Percentiles rank a stretch among this genome's conserved stretches.
These are phyloP conservation scores for Muntiacus reevesi DNA, from an alignment of 2,113 vertebrate species.

Conservation along the genomic window DNA sequence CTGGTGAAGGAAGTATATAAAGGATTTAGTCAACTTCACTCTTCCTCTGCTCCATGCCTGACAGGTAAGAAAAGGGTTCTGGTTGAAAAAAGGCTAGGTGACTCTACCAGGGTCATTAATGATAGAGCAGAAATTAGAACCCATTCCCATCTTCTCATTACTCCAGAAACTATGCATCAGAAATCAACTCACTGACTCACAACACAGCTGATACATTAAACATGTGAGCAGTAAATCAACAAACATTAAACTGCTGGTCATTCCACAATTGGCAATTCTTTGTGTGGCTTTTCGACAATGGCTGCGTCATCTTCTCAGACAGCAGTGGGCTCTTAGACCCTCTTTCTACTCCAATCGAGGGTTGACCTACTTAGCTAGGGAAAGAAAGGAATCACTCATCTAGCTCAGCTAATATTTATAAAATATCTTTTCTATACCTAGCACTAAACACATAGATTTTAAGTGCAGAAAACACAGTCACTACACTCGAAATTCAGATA, in stretches of 20 bases:
- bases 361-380: not conserved
- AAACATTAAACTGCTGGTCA: not conserved
- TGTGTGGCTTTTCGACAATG: not conserved
- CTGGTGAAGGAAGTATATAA: not conserved
- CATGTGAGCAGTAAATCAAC: not conserved
- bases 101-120: not conserved
- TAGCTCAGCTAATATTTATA: not conserved
- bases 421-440: not conserved
- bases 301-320: not conserved
- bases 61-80: not conserved
- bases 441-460: not conserved
- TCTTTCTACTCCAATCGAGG: not conserved
- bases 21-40: not conserved
- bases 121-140: not conserved
- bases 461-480: not conserved
- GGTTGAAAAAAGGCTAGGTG: not conserved
- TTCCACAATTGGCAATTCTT: not conserved
- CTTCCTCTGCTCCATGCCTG: not conserved
- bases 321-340: not conserved
- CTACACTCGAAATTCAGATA: not conserved
- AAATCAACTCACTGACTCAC: not conserved
- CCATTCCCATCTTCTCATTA: not conserved
- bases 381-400: not conserved
- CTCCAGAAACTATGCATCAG: not conserved
- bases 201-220: not conserved